phyloP scores from a whole-genome alignment of 2,113 vertebrate species.

The Aleadryas rufinucha region DNA sequence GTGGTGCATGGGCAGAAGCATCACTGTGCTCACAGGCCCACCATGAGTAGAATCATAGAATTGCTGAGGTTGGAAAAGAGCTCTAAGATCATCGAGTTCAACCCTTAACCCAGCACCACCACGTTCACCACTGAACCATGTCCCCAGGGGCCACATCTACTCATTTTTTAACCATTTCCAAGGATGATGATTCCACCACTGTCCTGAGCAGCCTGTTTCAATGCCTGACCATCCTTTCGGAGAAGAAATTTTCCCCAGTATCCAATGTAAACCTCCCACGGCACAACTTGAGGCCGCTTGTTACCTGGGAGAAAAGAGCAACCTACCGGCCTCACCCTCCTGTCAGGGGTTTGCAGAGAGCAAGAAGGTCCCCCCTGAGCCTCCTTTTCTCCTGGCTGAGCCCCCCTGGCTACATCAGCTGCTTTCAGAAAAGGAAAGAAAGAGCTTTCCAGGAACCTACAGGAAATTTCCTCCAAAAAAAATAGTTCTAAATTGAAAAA shows the following conservation, averaged over 20 bases:
- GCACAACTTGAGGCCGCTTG: fast-evolving
- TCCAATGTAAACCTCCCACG: neutral
- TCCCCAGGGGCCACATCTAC: neutral
- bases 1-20: neutral
- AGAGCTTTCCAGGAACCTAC: neutral
- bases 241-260: neutral
- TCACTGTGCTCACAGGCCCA: neutral
- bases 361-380: neutral
- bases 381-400: neutral
- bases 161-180: neutral
- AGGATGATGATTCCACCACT: neutral
- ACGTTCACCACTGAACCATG: fast-evolving
- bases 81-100: neutral
- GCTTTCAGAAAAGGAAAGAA: neutral
- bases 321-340: neutral
- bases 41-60: neutral
- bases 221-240: neutral
- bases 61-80: neutral
- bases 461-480: neutral
- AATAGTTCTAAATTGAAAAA: neutral
- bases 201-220: neutral
- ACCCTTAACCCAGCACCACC: neutral
- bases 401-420: neutral
- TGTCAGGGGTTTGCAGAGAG: neutral
- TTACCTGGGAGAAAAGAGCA: neutral